A percentile compares a stretch with the other conserved stretches of the same genome.
These are phyloP conservation scores for Apeltes quadracus DNA, from an alignment of 2,113 vertebrate genomes.

Conservation along the genomic window DNA sequence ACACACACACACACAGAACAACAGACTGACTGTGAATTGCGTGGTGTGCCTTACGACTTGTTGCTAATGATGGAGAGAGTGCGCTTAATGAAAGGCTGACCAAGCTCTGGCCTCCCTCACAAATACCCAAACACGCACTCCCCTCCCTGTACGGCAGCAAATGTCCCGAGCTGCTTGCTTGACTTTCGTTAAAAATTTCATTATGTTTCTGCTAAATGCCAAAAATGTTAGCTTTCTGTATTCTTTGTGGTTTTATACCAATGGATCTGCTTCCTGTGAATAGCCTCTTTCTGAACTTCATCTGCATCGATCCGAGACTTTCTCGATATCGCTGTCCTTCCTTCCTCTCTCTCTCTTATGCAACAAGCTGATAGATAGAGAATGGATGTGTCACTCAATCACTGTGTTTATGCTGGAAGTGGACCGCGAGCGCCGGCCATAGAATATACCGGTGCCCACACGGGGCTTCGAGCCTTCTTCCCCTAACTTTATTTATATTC, in stretches of 20 bases:
- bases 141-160: conserved; percentile 5
- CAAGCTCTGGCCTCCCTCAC: conserved; percentile 13
- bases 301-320: conserved; percentile 27
- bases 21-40: conserved; percentile 1
- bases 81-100: conserved; percentile 23
- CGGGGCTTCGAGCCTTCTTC: conserved; percentile 46
- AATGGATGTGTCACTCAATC: conserved; percentile 66
- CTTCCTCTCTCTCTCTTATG: conserved; percentile 43
- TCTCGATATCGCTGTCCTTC: conserved; percentile 7
- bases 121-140: conserved; percentile 1
- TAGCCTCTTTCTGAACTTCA: conserved; percentile 9
- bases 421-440: conserved; percentile 39
- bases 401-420: conserved; percentile 62
- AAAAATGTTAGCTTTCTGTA: neutral
- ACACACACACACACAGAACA: neutral
- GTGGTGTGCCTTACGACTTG: conserved; percentile 28
- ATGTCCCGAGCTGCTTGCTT: conserved; percentile 33
- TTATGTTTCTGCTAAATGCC: conserved; percentile 44
- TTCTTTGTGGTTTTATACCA: neutral
- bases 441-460: conserved; percentile 50
- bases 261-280: conserved; percentile 4
- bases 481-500: conserved; percentile 58
- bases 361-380: conserved; percentile 68
- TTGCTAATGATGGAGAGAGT: conserved; percentile 18
- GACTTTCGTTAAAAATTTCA: conserved; percentile 47